Base-by-base conservation (phyloP, 2,888 invertebrate species). In the Ornithoptera priamus region DNA sequence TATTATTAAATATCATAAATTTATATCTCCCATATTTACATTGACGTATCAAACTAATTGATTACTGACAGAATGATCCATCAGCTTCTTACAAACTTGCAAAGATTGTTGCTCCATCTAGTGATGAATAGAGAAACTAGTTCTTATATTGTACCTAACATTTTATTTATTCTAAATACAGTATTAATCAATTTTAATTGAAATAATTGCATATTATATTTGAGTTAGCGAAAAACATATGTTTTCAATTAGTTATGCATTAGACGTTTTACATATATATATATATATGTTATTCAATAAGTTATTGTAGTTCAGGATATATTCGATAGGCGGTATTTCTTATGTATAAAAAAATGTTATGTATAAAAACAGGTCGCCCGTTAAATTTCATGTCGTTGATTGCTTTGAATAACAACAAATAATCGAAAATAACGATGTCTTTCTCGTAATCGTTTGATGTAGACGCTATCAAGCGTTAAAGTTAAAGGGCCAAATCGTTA, bases 381-480 rank as follows among this genome's bases (percentile, higher is more conserved):
- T 81, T 72, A 77, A 78, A 78, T 77, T 79, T 82, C 74, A 75
- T 78, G 75, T 77, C 71, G 75, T 75, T 81, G 81, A 82, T 84
- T 85, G 81, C 77, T 76, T 76, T 76, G 78, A 81, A 81, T 80
- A 83, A 79, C 75, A 79, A 83, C 80, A 81, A 83, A 83, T 85
- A 82, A 87, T 81, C 78, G 78, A 81, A 82, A 85, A 86, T 87
- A 88, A 87, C 85, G 87, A 86, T 81, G 81, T 80, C 81, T 82
- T 76, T 78, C 79, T 75, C 75, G 79, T 79, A 77, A 77, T 75
- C 73, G 77, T 82, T 86, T 82, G 82, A 84, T 80, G 80, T 78
- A 71, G 75, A 78, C 73, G 77, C 84, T 80, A 59, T 74, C 80
- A 76, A 75, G 81, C 82, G 81, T 78, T 74, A 81, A 81, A 78